Evolutionary conservation across 2,797 vertebrate genomes (phyloP).

Genomic region (Paedocypris micromegethes): DNA sequence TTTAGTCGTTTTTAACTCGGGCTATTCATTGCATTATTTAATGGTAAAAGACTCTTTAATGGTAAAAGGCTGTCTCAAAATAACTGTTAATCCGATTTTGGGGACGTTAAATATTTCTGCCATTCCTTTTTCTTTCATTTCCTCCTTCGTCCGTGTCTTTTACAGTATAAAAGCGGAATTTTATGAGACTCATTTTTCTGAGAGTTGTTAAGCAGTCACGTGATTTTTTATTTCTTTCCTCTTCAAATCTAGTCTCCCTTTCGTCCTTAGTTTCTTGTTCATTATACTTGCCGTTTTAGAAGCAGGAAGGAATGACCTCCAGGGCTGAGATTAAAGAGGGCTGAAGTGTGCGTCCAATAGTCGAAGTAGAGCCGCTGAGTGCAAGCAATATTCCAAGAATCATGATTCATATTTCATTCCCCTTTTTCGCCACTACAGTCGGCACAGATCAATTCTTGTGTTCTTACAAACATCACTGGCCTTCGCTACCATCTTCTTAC

Average conservation of each 20-base stretch:
- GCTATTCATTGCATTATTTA: background rate
- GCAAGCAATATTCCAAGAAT: constrained; percentile 41
- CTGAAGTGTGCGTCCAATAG: constrained; percentile 30
- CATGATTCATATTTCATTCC: constrained; percentile 47
- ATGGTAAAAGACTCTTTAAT: too few species aligned
- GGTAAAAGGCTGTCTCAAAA: too few species aligned
- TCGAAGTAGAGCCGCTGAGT: constrained; percentile 30
- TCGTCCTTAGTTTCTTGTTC: constrained; percentile 15
- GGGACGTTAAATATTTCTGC: constrained; percentile 61
- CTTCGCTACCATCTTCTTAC: constrained; percentile 3
- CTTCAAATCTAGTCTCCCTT: background rate
- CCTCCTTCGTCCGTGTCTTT: too few species aligned
- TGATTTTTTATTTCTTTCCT: constrained; percentile 61
- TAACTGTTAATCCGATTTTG: too few species aligned
- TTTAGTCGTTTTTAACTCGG: background rate
- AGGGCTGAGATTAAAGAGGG: constrained; percentile 38
- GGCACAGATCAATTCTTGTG: constrained; percentile 25
- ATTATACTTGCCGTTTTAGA: constrained; percentile 27
- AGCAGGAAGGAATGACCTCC: constrained; percentile 33
- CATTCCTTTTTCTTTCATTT: constrained; percentile 10
- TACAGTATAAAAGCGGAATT: too few species aligned
- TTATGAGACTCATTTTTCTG: constrained; percentile 53
- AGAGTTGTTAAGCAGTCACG: constrained; percentile 64
- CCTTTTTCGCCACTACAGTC: constrained; percentile 19
- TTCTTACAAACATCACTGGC: background rate